These are phyloP conservation scores for Porites rus DNA, from an alignment of 92 coral and sea anemone genomes.

Conservation along the genomic window DNA sequence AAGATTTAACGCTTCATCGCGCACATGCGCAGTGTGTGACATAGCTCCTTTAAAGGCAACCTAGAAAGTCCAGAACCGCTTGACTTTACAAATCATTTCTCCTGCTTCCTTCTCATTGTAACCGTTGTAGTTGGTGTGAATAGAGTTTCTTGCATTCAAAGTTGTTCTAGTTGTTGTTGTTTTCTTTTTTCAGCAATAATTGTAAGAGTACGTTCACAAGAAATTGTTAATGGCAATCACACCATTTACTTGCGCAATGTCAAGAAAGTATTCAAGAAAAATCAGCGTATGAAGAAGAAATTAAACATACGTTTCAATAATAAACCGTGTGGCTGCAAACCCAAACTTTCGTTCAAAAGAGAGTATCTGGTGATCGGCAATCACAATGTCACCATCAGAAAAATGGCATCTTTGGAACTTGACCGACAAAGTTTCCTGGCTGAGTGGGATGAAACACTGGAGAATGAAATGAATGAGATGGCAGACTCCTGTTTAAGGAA, in stretches of 20 bases:
- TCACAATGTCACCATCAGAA: slow-evolving; percentile 16
- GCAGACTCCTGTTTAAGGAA: slow-evolving; percentile 9
- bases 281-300: slow-evolving; percentile 1
- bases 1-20: too few relatives aligned
- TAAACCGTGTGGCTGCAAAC: slow-evolving; percentile 32
- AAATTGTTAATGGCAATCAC: background rate
- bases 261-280: slow-evolving; percentile 13
- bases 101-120: too few relatives aligned
- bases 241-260: background rate
- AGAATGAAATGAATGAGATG: slow-evolving; percentile 4
- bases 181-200: slow-evolving; percentile 23
- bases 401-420: slow-evolving; percentile 22
- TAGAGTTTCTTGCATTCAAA: too few relatives aligned
- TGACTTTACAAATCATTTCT: too few relatives aligned
- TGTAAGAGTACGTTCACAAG: slow-evolving; percentile 6
- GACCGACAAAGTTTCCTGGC: slow-evolving; percentile 44
- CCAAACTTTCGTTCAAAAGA: slow-evolving; percentile 5
- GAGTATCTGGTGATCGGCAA: slow-evolving; percentile 51
- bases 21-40: too few relatives aligned
- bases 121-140: too few relatives aligned
- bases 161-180: too few relatives aligned
- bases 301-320: slow-evolving; percentile 1
- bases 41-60: too few relatives aligned
- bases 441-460: slow-evolving; percentile 39
- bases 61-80: too few relatives aligned